Evolutionary conservation across 2,113 vertebrate species (phyloP).

Genomic region (Orientallactaga bullata): DNA sequence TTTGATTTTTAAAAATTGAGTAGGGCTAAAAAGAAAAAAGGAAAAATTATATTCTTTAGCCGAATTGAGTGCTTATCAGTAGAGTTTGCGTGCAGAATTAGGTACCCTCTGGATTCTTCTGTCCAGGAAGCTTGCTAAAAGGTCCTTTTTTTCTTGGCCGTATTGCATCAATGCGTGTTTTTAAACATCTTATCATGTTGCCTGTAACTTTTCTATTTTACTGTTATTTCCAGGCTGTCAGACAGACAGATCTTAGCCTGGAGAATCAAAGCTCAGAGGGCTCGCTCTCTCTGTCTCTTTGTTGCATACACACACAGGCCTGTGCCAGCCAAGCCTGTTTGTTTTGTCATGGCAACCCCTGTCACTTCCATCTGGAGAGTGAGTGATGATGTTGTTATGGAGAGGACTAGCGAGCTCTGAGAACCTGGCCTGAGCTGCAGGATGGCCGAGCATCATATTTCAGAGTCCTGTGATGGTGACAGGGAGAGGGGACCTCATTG

Average conservation of each 20-base stretch:
- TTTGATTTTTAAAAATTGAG: conserved; percentile 47
- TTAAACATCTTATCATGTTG: not conserved
- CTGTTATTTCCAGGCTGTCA: conserved; percentile 40
- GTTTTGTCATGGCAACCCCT: conserved; percentile 73
- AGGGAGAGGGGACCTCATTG: not conserved
- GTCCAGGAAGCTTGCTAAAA: not conserved
- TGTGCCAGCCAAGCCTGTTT: conserved; percentile 48
- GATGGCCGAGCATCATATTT: not conserved
- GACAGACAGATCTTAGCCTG: not conserved
- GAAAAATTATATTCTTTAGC: not conserved
- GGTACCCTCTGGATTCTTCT: conserved; percentile 23
- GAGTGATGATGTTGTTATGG: conserved; percentile 66
- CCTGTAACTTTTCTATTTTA: not conserved
- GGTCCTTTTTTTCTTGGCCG: not conserved
- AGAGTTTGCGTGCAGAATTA: not conserved
- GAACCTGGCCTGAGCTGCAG: not conserved
- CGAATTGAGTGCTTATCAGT: not conserved
- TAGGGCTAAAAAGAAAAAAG: not conserved
- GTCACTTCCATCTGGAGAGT: conserved; percentile 74
- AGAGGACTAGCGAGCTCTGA: not conserved
- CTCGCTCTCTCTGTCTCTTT: too few relatives aligned
- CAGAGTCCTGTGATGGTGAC: not conserved
- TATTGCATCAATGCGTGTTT: not conserved
- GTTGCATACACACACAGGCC: not conserved
- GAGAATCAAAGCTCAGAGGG: not conserved